Evolutionary conservation across 2,888 invertebrate genomes (phyloP).

Genomic region (Tenthredo mesomela): DNA sequence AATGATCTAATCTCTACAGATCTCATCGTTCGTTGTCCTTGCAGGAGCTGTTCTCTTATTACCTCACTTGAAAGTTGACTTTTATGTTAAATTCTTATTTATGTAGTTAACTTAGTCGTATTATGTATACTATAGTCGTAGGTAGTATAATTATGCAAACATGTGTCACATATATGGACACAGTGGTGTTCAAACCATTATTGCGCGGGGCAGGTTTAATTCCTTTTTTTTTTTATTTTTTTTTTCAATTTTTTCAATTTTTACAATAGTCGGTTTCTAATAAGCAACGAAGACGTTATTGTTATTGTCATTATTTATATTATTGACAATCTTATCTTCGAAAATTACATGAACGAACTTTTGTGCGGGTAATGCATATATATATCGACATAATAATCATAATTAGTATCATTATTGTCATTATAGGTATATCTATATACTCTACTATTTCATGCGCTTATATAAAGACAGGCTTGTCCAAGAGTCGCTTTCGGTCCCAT

Average conservation of each 20-base stretch:
- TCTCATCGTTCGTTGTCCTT: background rate
- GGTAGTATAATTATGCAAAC: background rate
- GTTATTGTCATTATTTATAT: background rate
- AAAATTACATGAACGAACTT: background rate
- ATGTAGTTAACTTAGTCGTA: background rate
- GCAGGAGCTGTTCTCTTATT: background rate
- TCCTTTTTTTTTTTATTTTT: background rate
- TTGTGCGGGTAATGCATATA: background rate
- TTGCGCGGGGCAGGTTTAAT: background rate
- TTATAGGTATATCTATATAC: background rate
- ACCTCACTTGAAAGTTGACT: slow-evolving; percentile 35
- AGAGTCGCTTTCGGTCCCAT: background rate
- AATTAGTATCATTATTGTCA: background rate
- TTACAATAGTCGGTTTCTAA: background rate
- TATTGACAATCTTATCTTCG: background rate
- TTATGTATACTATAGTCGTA: background rate
- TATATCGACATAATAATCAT: background rate
- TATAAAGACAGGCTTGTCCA: background rate
- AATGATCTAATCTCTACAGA: slow-evolving; percentile 18
- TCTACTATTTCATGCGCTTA: background rate
- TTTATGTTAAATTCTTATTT: slow-evolving; percentile 11
- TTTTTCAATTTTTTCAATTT: background rate
- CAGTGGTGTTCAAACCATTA: background rate
- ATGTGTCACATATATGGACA: background rate
- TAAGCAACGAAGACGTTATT: background rate